These are phyloP conservation scores for Andrena praecox DNA, from an alignment of 2,888 invertebrate species.

Conservation along the genomic window DNA sequence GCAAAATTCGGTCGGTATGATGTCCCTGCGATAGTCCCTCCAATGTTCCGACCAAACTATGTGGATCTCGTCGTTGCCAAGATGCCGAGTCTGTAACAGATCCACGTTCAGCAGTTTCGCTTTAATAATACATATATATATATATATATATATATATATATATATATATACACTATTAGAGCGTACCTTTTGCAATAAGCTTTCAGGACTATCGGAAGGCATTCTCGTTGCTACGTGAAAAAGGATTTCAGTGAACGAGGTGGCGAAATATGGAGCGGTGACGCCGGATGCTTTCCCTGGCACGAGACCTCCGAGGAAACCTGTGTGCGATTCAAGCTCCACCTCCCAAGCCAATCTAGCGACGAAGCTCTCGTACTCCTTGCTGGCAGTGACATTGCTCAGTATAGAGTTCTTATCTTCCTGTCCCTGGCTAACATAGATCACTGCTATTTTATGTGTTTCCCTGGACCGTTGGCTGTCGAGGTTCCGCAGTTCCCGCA, in stretches of 20 bases:
- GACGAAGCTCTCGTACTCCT: slow-evolving; percentile 95
- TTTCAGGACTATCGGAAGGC: slow-evolving; percentile 95
- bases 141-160: too few species aligned
- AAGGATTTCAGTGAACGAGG: slow-evolving; percentile 96
- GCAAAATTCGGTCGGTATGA: slow-evolving; percentile 99
- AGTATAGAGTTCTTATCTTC: slow-evolving; percentile 98
- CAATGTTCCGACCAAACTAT: slow-evolving; percentile 99
- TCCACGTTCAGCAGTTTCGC: slow-evolving; percentile 6
- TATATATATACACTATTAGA: background rate
- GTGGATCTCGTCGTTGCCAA: slow-evolving; percentile 99
- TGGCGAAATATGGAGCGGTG: slow-evolving; percentile 97
- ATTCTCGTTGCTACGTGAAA: slow-evolving; percentile 99
- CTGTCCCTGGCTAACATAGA: slow-evolving; percentile 99
- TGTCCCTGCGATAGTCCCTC: slow-evolving; percentile 97
- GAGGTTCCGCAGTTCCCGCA: slow-evolving; percentile 96
- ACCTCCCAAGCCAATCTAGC: slow-evolving; percentile 92
- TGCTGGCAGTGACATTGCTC: slow-evolving; percentile 96
- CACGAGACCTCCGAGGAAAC: slow-evolving; percentile 97
- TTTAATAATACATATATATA: background rate
- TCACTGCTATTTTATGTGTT: slow-evolving; percentile 98
- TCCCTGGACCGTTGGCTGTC: slow-evolving; percentile 96
- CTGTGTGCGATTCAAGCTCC: slow-evolving; percentile 97
- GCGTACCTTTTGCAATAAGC: slow-evolving; percentile 92
- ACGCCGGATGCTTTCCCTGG: slow-evolving; percentile 96
- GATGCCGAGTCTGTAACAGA: slow-evolving; percentile 92